Evolutionary conservation across 2,113 vertebrate species (phyloP).

Genomic region (Mirza zaza): DNA sequence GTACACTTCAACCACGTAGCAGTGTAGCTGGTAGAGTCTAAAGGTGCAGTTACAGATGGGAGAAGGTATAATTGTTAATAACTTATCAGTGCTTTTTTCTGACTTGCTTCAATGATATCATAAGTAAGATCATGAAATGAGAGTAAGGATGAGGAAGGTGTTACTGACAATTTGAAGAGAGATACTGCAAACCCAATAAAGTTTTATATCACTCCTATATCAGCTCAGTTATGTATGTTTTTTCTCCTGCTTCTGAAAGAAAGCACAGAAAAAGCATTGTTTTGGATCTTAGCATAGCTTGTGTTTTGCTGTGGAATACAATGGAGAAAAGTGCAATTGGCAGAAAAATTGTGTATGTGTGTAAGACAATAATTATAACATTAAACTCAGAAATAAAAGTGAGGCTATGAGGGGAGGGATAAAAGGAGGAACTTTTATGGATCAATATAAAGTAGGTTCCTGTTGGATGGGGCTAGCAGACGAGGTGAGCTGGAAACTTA

Average conservation of each 20-base stretch:
- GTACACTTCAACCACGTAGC: no score
- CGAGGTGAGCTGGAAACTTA: background rate
- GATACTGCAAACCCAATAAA: background rate
- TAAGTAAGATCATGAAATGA: background rate
- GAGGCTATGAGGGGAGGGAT: no score
- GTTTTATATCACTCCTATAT: background rate
- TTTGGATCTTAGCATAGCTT: background rate
- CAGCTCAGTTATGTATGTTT: background rate
- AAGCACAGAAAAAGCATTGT: background rate
- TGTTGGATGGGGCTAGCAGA: background rate
- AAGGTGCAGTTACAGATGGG: background rate
- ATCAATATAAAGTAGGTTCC: background rate
- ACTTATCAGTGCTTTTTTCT: background rate
- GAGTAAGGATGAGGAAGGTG: no score
- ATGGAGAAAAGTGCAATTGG: background rate
- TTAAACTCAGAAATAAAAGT: background rate
- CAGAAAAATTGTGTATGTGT: background rate
- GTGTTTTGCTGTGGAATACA: background rate
- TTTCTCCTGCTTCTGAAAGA: no score
- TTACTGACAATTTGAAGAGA: background rate
- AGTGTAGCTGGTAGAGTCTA: rapidly evolving
- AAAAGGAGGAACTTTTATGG: background rate
- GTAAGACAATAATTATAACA: background rate
- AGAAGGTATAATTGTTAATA: background rate
- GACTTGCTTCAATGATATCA: background rate